Percentiles rank a stretch among this genome's conserved stretches.
These are phyloP conservation scores for Palythoa caribaeorum DNA, from an alignment of 92 coral and sea anemone genomes.

Conservation along the genomic window DNA sequence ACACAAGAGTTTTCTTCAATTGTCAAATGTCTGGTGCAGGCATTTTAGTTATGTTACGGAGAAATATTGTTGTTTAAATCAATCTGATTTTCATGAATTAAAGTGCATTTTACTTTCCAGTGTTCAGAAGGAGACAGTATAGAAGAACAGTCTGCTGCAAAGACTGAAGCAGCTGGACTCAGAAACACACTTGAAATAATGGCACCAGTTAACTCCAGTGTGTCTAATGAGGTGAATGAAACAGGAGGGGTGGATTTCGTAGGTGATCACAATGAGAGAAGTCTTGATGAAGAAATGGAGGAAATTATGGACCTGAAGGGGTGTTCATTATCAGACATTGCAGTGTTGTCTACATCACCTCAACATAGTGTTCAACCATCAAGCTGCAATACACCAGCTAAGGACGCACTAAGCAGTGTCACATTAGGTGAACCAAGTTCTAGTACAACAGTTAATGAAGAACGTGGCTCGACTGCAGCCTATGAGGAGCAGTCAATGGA, in stretches of 20 bases:
- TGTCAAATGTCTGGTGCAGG: too few species aligned
- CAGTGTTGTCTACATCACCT: neutral
- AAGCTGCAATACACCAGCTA: neutral
- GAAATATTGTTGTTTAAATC: too few species aligned
- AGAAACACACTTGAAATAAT: neutral
- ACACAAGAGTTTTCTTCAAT: too few species aligned
- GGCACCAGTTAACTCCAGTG: neutral
- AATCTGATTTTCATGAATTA: too few species aligned
- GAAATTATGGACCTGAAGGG: slow-evolving; percentile 74
- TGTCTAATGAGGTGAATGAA: neutral
- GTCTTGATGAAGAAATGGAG: slow-evolving; percentile 77
- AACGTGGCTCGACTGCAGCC: neutral
- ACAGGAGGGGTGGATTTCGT: slow-evolving; percentile 55
- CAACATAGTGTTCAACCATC: neutral
- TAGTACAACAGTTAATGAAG: neutral
- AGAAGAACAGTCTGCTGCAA: slow-evolving; percentile 13
- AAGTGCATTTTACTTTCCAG: neutral
- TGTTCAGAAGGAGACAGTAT: neutral
- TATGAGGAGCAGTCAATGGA: slow-evolving; percentile 7
- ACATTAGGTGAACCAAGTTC: neutral
- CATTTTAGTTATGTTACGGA: too few species aligned
- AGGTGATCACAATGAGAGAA: slow-evolving; percentile 68
- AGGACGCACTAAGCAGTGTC: neutral
- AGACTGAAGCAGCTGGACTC: neutral
- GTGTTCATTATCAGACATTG: slow-evolving; percentile 60